These are phyloP conservation scores for Aepyceros melampus DNA, from an alignment of 2,113 vertebrate genomes.

Conservation along the genomic window DNA sequence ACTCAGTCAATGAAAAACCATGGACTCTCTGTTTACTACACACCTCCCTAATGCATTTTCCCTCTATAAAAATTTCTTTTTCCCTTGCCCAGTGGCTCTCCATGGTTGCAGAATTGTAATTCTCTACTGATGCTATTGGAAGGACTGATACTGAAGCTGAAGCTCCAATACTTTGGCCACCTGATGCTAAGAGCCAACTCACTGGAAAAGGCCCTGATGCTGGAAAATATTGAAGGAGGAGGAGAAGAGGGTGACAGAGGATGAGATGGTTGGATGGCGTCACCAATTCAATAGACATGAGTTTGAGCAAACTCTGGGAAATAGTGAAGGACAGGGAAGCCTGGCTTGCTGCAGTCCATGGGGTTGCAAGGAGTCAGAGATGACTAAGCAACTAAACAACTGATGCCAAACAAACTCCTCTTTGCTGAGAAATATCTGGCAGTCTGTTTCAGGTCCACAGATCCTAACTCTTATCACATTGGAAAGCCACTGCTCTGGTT, in stretches of 20 bases:
- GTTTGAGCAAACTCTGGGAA: not conserved
- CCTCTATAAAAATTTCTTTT: not conserved
- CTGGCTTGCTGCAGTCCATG: not conserved
- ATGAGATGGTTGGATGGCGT: not conserved
- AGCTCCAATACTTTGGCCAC: not conserved
- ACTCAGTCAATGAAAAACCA: not conserved
- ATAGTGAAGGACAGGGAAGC: not conserved
- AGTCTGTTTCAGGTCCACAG: not conserved
- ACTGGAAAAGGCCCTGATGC: not conserved
- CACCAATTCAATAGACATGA: not conserved
- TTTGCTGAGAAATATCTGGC: not conserved
- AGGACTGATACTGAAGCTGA: not conserved
- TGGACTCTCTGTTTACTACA: not conserved
- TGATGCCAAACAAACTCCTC: not conserved
- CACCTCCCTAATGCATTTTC: not conserved
- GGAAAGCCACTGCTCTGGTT: not conserved
- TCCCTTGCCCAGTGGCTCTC: not conserved
- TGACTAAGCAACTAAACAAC: not conserved
- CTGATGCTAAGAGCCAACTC: not conserved
- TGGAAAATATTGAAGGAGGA: not conserved
- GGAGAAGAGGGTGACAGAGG: not conserved
- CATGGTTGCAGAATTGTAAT: not conserved
- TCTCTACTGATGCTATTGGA: not conserved
- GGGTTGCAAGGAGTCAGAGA: not conserved
- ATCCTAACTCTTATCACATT: not conserved